Percentiles rank a stretch among this genome's conserved stretches.
Conservation (phyloP, 2,797 vertebrate species). For the Sardinella longiceps region DNA sequence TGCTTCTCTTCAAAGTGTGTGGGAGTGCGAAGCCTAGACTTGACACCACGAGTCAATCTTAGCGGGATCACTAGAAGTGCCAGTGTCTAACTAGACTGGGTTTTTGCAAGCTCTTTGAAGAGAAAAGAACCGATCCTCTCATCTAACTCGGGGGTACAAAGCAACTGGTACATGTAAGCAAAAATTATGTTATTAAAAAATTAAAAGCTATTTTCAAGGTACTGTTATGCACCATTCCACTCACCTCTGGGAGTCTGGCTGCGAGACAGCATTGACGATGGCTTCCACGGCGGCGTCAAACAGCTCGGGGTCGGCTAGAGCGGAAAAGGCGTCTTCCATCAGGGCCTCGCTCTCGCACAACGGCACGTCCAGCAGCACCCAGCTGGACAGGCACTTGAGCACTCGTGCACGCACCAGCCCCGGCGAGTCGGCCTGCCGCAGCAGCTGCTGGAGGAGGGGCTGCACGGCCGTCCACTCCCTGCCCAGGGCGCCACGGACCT, state of each 20-base stretch:
- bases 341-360: conserved; percentile 92
- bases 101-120: no score
- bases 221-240: conserved; percentile 33
- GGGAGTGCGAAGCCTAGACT: no score
- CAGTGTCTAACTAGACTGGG: no score
- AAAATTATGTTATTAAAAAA: no score
- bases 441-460: conserved; percentile 92
- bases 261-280: conserved; percentile 96
- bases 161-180: no score
- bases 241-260: conserved; percentile 97
- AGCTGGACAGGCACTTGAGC: conserved; percentile 97
- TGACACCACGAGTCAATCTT: no score
- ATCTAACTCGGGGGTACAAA: no score
- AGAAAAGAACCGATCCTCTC: no score
- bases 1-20: no score
- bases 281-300: conserved; percentile 97
- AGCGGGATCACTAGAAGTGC: no score
- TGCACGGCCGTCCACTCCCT: conserved; percentile 91
- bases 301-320: conserved; percentile 93
- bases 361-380: conserved; percentile 95
- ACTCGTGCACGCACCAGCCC: conserved; percentile 93
- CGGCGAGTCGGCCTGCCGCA: conserved; percentile 89
- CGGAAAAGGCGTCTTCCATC: conserved; percentile 91
- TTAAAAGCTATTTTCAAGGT: background rate
- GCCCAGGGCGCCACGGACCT: conserved; percentile 91